Evolutionary conservation across 2,888 invertebrate genomes (phyloP).

Genomic region (Cheilosia scutellata): DNA sequence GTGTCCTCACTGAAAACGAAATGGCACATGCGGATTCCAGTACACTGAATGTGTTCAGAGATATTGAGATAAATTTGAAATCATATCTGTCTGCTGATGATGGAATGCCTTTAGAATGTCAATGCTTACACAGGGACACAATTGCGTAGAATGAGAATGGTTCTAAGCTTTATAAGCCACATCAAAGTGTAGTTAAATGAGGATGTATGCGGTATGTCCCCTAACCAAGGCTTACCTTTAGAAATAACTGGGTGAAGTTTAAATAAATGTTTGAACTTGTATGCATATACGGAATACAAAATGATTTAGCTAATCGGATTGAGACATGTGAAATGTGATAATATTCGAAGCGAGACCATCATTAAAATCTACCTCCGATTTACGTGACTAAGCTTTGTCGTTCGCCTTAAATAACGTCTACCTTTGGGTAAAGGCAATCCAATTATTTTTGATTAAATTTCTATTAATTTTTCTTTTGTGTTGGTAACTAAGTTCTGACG

Average conservation of each 20-base stretch:
- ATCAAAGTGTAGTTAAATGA: background rate
- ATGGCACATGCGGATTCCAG: background rate
- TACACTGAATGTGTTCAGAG: background rate
- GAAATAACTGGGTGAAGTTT: too few relatives aligned
- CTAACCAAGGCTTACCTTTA: too few relatives aligned
- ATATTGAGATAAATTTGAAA: constrained; percentile 2
- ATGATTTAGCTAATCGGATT: too few relatives aligned
- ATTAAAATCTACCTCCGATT: background rate
- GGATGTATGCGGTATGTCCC: background rate
- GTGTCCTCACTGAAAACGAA: background rate
- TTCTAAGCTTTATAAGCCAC: background rate
- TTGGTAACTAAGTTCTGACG: background rate
- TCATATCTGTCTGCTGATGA: background rate
- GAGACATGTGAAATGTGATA: too few relatives aligned
- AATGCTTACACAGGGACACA: background rate
- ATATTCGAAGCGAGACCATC: too few relatives aligned
- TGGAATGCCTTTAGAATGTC: constrained; percentile 1
- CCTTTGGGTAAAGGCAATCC: background rate
- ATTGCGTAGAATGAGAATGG: background rate
- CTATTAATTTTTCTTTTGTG: background rate
- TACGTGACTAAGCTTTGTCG: background rate
- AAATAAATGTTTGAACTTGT: too few relatives aligned
- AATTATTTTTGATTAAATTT: background rate
- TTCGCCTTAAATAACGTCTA: background rate
- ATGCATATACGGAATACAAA: too few relatives aligned